Evolutionary conservation across 2,113 vertebrate species (phyloP).

Genomic region (Trematocara zebra): DNA sequence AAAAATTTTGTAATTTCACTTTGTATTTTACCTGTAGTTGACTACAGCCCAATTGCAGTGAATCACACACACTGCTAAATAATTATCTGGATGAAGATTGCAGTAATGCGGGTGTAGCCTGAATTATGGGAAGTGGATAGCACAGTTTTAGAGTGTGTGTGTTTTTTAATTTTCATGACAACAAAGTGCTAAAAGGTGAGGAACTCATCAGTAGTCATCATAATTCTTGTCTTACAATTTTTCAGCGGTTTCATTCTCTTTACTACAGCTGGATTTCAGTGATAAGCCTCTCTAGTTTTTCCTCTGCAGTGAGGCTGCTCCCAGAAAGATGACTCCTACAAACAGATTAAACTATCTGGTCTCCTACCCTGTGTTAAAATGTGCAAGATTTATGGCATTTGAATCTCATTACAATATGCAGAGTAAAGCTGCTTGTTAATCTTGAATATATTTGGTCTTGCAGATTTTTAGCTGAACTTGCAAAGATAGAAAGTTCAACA

Average conservation of each 20-base stretch:
- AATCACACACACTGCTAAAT: neutral
- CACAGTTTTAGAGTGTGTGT: neutral
- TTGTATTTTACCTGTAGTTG: neutral
- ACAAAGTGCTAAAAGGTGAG: neutral
- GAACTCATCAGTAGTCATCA: neutral
- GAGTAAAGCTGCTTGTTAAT: neutral
- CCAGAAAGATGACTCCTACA: neutral
- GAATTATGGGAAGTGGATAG: neutral
- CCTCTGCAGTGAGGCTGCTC: neutral
- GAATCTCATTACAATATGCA: neutral
- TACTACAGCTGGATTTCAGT: neutral
- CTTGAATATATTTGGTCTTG: neutral
- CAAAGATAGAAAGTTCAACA: neutral
- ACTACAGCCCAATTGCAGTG: neutral
- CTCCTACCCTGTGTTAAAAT: neutral
- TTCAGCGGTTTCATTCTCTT: neutral
- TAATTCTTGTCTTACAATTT: neutral
- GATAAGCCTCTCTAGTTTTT: neutral
- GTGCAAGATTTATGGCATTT: conserved; percentile 1
- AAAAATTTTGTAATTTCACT: neutral
- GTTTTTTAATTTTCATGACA: neutral
- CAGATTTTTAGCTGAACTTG: neutral
- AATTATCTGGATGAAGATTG: neutral
- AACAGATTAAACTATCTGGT: conserved; percentile 14
- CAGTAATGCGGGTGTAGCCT: neutral